These are phyloP conservation scores for Drosophila chauvacae DNA, from an alignment of 1,140 invertebrate genomes.

Conservation along the genomic window DNA sequence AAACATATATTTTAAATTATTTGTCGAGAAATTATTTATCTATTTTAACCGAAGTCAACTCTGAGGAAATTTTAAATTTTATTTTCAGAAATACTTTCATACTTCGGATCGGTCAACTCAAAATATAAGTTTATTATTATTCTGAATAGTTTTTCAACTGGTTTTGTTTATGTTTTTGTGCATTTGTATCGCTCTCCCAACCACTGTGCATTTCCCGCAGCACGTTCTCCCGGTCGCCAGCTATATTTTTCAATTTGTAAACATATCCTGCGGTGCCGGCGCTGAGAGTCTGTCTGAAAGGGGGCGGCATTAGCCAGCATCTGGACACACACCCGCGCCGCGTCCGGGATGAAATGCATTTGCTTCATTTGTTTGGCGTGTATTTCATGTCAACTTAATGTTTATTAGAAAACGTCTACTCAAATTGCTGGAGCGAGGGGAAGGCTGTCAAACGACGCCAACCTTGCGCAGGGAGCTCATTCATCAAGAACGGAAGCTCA, in stretches of 20 bases:
- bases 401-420: slow-evolving; percentile 77
- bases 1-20: neutral
- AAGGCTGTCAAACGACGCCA: slow-evolving; percentile 12
- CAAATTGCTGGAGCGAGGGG: slow-evolving; percentile 38
- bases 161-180: neutral
- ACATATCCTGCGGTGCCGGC: slow-evolving; percentile 77
- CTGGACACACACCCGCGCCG: slow-evolving; percentile 43
- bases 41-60: too few species aligned
- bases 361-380: slow-evolving; percentile 80
- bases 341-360: slow-evolving; percentile 68
- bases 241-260: slow-evolving; percentile 83
- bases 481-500: slow-evolving; percentile 34
- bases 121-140: neutral
- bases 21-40: neutral
- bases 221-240: slow-evolving; percentile 66
- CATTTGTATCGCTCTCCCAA: neutral
- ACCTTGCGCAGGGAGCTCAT: slow-evolving; percentile 23
- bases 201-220: slow-evolving; percentile 51
- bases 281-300: slow-evolving; percentile 52
- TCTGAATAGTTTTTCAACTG: neutral
- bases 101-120: neutral
- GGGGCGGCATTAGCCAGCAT: slow-evolving; percentile 65
- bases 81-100: neutral
- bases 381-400: slow-evolving; percentile 81
- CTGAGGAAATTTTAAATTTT: too few species aligned